Evolutionary conservation across 53 echinoderm and acorn worm species (phyloP).

Genomic region (Zoroaster sp.): DNA sequence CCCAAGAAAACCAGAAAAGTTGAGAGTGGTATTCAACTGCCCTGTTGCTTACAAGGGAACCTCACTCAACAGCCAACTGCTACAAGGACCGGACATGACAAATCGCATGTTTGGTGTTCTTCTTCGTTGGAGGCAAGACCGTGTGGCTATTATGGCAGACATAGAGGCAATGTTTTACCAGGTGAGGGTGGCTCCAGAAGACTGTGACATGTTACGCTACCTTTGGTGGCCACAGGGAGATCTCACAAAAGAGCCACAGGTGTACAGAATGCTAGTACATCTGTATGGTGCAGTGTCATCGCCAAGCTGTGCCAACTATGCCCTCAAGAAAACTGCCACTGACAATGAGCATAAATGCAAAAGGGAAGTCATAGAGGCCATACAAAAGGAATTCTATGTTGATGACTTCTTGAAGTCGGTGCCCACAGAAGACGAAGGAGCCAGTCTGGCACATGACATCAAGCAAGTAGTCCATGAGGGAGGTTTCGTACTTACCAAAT

Average conservation of each 20-base stretch:
- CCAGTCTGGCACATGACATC: conserved; percentile 39
- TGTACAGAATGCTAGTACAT: conserved; percentile 69
- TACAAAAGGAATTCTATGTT: conserved; percentile 67
- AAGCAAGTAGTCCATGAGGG: conserved; percentile 5
- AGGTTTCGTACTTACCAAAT: conserved; percentile 73
- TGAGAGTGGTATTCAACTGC: conserved; percentile 73
- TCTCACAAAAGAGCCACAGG: conserved; percentile 29
- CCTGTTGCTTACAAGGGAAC: conserved; percentile 49
- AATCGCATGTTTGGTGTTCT: conserved; percentile 54
- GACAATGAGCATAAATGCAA: conserved; percentile 29
- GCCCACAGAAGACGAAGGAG: conserved; percentile 39
- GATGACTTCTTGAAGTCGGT: conserved; percentile 75
- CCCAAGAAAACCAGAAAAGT: conserved; percentile 57
- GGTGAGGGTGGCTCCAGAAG: conserved; percentile 50
- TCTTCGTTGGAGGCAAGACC: conserved; percentile 62
- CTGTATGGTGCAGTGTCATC: conserved; percentile 65
- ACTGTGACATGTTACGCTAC: conserved; percentile 58
- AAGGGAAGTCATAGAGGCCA: conserved; percentile 50
- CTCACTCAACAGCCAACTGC: conserved; percentile 60
- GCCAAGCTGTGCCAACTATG: conserved; percentile 62
- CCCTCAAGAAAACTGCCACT: conserved; percentile 47
- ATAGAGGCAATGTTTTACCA: conserved; percentile 73
- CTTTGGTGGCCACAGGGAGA: conserved; percentile 76
- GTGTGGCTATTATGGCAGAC: conserved; percentile 74
- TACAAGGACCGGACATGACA: conserved; percentile 74